Base-by-base conservation (phyloP, 2,113 vertebrate species). In the Verasper variegatus region DNA sequence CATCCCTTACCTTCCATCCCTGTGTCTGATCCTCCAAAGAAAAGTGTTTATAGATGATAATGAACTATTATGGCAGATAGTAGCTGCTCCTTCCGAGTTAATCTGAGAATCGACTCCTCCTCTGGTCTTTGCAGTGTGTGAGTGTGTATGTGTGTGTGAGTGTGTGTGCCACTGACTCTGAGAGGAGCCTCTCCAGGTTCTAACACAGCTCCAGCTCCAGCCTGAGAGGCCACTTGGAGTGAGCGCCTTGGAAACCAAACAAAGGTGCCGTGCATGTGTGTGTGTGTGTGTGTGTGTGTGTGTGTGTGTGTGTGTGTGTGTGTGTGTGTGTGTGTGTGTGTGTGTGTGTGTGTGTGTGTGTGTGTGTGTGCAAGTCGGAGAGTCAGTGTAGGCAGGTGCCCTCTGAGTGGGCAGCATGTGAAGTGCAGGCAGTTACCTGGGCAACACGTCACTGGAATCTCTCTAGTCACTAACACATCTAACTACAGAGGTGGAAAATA, bases 231-330 rank as follows among this genome's bases (percentile, higher is more conserved):
- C 87, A 89, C 89, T 93, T 74, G 52, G 77, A 84, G 71, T 4
- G 47, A 54, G 81, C 68, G 11, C 88, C 90, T 89, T 93, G 90
- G 92, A 88, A 94, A 94, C 92, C 90, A 91, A 84, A 93, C 91
- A 93, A 91, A 90, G 56, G 75, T 76, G 56, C 61, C 52, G 65
- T 45, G 40, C 21, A 37, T 63, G 59, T 68, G 57, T 65, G 76
- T 55, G 45, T n/a, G n/a, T n/a, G 23, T 24, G 23, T 24, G 23
- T 24, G 23, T 24, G 23, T 24, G 23, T 24, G 23, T 63, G 63
- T 68, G 57, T 65, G 76, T 55, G 47, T 63, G 63, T 68, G 52
- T 65, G 76, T 55, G 47, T 63, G 63, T 68, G 57, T 65, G 76
- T 55, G 47, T 63, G 63, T 68, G 57, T 65, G 76, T 55, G 47